These are phyloP conservation scores for Trematomus bernacchii DNA, from an alignment of 2,797 vertebrate species.

Conservation along the genomic window DNA sequence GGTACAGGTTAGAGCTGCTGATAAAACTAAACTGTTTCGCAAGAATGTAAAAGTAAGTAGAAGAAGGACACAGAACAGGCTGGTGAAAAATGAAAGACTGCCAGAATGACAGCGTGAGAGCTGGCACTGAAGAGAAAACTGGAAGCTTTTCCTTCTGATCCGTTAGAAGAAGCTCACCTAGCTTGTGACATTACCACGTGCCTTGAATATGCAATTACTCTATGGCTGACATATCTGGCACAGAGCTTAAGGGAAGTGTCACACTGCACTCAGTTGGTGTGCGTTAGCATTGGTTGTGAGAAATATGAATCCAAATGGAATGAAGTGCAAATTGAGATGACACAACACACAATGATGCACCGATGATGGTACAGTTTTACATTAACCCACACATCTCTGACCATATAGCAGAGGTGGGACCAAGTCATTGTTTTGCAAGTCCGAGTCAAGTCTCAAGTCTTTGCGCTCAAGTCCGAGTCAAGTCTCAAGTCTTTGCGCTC, in stretches of 20 bases:
- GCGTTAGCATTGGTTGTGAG: background rate
- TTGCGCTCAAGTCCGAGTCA: too few relatives aligned
- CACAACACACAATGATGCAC: background rate
- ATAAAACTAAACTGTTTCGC: too few relatives aligned
- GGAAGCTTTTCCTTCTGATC: constrained; percentile 18
- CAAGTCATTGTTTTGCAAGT: too few relatives aligned
- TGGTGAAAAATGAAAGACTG: background rate
- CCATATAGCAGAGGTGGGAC: too few relatives aligned
- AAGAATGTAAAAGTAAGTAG: background rate
- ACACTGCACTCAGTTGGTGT: constrained; percentile 33
- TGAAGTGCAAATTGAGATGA: background rate
- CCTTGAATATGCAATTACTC: constrained; percentile 57
- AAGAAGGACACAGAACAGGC: background rate
- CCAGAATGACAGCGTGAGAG: constrained; percentile 28
- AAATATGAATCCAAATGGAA: constrained; percentile 13
- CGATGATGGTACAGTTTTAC: background rate
- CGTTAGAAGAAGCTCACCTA: constrained; percentile 24
- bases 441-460: too few relatives aligned
- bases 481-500: too few relatives aligned
- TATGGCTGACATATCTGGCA: constrained; percentile 66
- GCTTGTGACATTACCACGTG: constrained; percentile 32
- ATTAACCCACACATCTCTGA: background rate
- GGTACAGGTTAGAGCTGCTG: too few relatives aligned
- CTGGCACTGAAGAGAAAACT: background rate
- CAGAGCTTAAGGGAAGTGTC: constrained; percentile 53